Conservation (phyloP, 2,113 vertebrate species). For the Dasyornis broadbenti region DNA sequence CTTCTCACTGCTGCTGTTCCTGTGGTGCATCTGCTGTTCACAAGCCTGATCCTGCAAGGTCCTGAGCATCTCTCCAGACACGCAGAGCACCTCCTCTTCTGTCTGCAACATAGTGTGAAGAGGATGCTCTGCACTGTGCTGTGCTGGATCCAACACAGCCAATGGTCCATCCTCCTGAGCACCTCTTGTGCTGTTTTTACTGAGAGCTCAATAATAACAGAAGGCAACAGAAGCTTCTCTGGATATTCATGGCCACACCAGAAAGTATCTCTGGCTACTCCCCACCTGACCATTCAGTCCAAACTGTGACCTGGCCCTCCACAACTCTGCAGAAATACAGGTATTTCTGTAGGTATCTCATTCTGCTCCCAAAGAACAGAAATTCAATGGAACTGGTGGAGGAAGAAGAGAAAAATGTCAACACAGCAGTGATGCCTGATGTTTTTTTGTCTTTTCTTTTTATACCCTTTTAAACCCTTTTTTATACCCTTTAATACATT, state of each 20-base stretch:
- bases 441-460: no score
- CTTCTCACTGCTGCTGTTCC: background rate
- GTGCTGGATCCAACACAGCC: background rate
- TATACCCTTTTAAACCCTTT: no score
- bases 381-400: background rate
- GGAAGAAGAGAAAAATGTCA: background rate
- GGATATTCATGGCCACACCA: background rate
- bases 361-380: background rate
- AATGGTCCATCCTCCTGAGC: rapidly evolving
- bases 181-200: background rate
- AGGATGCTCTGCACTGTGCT: background rate
- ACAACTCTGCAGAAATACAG: background rate
- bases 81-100: background rate
- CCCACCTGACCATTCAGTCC: background rate
- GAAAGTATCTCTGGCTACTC: background rate
- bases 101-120: background rate
- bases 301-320: background rate
- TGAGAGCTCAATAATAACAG: background rate
- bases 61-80: background rate
- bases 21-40: background rate
- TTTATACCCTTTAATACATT: no score
- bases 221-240: background rate
- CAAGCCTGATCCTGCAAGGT: background rate
- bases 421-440: rapidly evolving
- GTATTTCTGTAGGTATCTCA: background rate